Conservation (phyloP, 2,797 vertebrate species). For the Protosalanx chinensis region DNA sequence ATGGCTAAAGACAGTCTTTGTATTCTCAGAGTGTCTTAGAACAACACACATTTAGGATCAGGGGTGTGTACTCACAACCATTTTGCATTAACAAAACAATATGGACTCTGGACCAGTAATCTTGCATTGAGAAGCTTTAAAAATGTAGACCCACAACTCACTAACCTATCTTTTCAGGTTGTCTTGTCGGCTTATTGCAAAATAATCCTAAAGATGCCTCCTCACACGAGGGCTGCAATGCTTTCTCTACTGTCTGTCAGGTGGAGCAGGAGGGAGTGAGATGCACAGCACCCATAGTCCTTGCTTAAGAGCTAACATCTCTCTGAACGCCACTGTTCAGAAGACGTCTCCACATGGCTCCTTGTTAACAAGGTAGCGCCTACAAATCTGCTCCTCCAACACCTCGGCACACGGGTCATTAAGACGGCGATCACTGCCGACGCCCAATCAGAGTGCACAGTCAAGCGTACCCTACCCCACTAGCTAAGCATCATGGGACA, state of each 20-base stretch:
- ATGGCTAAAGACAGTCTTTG: too few species aligned
- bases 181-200: neutral
- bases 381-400: constrained; percentile 66
- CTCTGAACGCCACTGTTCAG: constrained; percentile 41
- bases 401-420: constrained; percentile 61
- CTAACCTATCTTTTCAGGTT: too few species aligned
- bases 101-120: too few species aligned
- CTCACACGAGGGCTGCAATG: neutral
- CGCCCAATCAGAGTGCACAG: constrained; percentile 45
- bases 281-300: constrained; percentile 46
- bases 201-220: neutral
- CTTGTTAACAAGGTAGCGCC: constrained; percentile 70
- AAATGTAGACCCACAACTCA: too few species aligned
- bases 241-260: neutral
- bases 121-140: too few species aligned
- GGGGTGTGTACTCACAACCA: too few species aligned
- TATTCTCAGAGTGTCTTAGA: too few species aligned
- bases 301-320: constrained; percentile 57
- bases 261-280: constrained; percentile 17
- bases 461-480: constrained; percentile 41
- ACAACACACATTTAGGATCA: too few species aligned
- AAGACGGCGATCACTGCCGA: constrained; percentile 34
- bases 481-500: constrained; percentile 23
- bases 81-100: too few species aligned
- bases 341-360: constrained; percentile 61